Evolutionary conservation across 2,113 vertebrate species (phyloP).

Genomic region (Chaetodon trifascialis): DNA sequence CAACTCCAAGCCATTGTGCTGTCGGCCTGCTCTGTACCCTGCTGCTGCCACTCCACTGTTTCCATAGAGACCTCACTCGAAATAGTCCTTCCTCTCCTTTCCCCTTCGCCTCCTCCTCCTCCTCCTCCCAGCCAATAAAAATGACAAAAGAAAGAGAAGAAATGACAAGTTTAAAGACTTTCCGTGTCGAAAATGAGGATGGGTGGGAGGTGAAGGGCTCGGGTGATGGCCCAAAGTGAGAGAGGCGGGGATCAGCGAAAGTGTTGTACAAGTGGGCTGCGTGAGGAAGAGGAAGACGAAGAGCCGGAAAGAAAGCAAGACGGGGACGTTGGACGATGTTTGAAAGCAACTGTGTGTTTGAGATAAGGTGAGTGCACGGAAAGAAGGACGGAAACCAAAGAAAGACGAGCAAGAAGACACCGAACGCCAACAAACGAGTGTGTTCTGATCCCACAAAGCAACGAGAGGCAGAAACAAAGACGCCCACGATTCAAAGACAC

Average conservation of each 20-base stretch:
- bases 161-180: conserved; percentile 38
- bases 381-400: no score
- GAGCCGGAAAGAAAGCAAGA: background rate
- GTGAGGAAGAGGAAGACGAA: background rate
- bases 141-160: conserved; percentile 34
- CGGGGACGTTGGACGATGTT: background rate
- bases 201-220: background rate
- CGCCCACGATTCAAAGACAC: background rate
- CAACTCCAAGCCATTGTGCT: conserved; percentile 19
- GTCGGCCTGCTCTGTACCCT: conserved; percentile 38
- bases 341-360: background rate
- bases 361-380: background rate
- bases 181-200: background rate
- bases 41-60: conserved; percentile 52
- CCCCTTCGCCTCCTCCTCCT: background rate
- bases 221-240: background rate
- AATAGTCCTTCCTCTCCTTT: conserved; percentile 66
- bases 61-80: conserved; percentile 79
- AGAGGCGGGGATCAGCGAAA: background rate
- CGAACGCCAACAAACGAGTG: background rate
- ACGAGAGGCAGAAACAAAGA: background rate
- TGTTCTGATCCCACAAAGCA: background rate
- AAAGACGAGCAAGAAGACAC: background rate
- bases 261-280: background rate
- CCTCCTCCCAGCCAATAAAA: conserved; percentile 57